Percentiles rank a stretch among this genome's conserved stretches.
phyloP scores from a whole-genome alignment of 2,797 vertebrate species.

The Antennarius maculatus region DNA sequence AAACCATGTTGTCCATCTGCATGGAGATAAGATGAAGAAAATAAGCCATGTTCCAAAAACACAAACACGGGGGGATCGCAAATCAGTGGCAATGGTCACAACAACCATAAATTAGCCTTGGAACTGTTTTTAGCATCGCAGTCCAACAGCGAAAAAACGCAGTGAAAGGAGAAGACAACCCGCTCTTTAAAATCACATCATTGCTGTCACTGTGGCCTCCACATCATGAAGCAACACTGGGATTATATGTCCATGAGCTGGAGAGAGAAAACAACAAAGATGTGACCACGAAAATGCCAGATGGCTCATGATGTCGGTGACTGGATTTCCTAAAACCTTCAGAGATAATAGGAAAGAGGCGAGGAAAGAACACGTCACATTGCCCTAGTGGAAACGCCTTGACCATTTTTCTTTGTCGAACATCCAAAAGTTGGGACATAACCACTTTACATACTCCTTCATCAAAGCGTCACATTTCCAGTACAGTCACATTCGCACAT shows the following conservation, averaged over 20 bases:
- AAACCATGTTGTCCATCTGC: slow-evolving; percentile 77
- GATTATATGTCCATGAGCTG: slow-evolving; percentile 57
- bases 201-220: slow-evolving; percentile 61
- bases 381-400: slow-evolving; percentile 60
- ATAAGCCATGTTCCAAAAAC: slow-evolving; percentile 81
- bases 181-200: slow-evolving; percentile 84
- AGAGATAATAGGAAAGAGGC: slow-evolving; percentile 24
- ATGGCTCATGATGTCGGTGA: slow-evolving; percentile 30
- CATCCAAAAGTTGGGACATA: slow-evolving; percentile 6
- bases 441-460: slow-evolving; percentile 22
- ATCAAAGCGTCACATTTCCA: slow-evolving; percentile 23
- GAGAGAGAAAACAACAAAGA: slow-evolving; percentile 60
- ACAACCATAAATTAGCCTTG: slow-evolving; percentile 80
- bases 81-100: slow-evolving; percentile 75
- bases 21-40: slow-evolving; percentile 77
- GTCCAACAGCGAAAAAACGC: slow-evolving; percentile 63
- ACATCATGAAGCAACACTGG: slow-evolving; percentile 51
- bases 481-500: neutral
- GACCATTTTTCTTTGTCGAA: slow-evolving; percentile 13
- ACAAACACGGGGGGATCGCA: slow-evolving; percentile 79
- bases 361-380: slow-evolving; percentile 39
- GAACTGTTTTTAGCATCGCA: slow-evolving; percentile 77
- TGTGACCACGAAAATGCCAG: slow-evolving; percentile 53
- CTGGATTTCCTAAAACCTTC: slow-evolving; percentile 36
- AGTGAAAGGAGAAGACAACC: slow-evolving; percentile 66